These are phyloP conservation scores for Hofmannophila pseudospretella DNA, from an alignment of 2,888 invertebrate species.

Conservation along the genomic window DNA sequence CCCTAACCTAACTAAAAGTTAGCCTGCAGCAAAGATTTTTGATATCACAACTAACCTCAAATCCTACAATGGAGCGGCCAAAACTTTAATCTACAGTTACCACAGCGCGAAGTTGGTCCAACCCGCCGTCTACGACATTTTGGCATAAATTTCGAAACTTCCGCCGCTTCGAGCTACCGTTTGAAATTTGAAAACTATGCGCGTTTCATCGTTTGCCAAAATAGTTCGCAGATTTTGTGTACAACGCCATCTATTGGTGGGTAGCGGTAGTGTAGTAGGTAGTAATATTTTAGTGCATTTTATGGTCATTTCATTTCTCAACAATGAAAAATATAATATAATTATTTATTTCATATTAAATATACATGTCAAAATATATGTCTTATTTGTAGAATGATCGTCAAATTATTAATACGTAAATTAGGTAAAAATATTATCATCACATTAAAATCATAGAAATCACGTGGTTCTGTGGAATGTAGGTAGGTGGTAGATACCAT, in stretches of 20 bases:
- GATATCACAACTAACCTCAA: conserved; percentile 4
- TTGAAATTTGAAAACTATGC: conserved; percentile 34
- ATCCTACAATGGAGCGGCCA: neutral
- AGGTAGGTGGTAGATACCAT: too few relatives aligned
- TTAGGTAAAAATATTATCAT: too few relatives aligned
- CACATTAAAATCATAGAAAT: too few relatives aligned
- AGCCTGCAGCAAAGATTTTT: neutral
- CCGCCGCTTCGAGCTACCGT: neutral
- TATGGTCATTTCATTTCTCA: too few relatives aligned
- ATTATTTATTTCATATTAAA: too few relatives aligned
- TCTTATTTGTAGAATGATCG: too few relatives aligned
- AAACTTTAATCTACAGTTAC: conserved; percentile 46
- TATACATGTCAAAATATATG: too few relatives aligned
- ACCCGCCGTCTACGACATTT: conserved; percentile 36
- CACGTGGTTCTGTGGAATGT: too few relatives aligned
- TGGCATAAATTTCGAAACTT: conserved; percentile 41
- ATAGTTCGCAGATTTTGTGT: conserved; percentile 41
- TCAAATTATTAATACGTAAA: too few relatives aligned
- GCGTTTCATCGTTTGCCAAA: conserved; percentile 14
- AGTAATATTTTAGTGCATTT: too few relatives aligned
- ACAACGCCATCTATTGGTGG: conserved; percentile 50
- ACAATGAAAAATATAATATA: too few relatives aligned
- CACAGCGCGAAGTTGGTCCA: conserved; percentile 29
- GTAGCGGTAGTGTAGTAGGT: conserved; percentile 39
- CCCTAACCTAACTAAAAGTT: neutral